A percentile compares a stretch with the other conserved stretches of the same genome.
Conservation (phyloP, 2,888 invertebrate genomes). For the Heliconius hortense region DNA sequence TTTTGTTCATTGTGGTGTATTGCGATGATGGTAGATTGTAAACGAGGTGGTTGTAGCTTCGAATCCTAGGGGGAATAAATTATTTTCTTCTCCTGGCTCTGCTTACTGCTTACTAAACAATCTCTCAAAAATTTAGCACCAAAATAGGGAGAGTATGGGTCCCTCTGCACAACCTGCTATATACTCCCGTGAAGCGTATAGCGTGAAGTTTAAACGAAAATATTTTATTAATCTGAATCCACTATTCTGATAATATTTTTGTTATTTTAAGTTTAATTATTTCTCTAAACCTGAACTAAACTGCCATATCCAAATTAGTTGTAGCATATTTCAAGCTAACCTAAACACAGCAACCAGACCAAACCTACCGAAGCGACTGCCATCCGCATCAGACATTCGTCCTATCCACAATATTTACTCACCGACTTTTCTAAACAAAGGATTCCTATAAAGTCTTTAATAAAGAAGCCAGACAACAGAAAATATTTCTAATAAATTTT, state of each 20-base stretch:
- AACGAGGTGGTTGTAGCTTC: too few species aligned
- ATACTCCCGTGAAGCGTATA: neutral
- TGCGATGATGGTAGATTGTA: too few species aligned
- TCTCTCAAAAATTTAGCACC: too few species aligned
- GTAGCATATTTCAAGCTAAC: neutral
- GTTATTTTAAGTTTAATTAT: neutral
- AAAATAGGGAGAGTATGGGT: too few species aligned
- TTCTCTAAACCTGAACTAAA: neutral
- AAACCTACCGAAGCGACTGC: slow-evolving; percentile 26
- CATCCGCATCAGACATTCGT: slow-evolving; percentile 32
- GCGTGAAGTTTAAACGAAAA: neutral
- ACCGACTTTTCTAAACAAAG: slow-evolving; percentile 35
- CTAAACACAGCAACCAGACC: slow-evolving; percentile 13
- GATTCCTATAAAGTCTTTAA: slow-evolving; percentile 36
- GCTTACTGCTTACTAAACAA: too few species aligned
- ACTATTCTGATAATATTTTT: too few species aligned
- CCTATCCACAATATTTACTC: slow-evolving; percentile 23
- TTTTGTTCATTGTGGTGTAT: too few species aligned
- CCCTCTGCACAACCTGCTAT: too few species aligned
- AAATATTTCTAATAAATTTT: slow-evolving; percentile 42
- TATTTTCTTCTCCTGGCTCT: too few species aligned
- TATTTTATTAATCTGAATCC: too few species aligned
- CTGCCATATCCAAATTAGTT: slow-evolving; percentile 1
- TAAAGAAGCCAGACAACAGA: slow-evolving; percentile 35
- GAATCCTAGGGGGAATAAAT: too few species aligned